These are phyloP conservation scores for Silvanus unidentatus DNA, from an alignment of 2,888 invertebrate genomes.

Conservation along the genomic window DNA sequence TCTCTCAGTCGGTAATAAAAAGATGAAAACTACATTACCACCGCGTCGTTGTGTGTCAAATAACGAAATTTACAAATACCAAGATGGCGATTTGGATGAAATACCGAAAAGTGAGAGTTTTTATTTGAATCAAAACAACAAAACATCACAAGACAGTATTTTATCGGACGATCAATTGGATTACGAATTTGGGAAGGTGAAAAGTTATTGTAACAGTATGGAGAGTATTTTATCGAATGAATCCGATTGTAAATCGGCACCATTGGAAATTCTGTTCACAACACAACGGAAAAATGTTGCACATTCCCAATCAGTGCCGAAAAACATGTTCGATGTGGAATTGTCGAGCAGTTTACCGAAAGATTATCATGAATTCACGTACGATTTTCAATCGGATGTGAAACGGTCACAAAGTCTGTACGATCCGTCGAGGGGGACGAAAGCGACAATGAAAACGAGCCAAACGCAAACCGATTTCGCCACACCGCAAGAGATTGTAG, in stretches of 20 bases:
- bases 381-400: constrained; percentile 5
- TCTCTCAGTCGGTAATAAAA: constrained; percentile 29
- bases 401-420: constrained; percentile 21
- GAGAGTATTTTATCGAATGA: constrained; percentile 79
- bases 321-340: constrained; percentile 28
- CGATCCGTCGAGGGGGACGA: constrained; percentile 31
- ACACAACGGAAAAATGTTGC: constrained; percentile 18
- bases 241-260: constrained; percentile 71
- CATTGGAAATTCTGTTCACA: constrained; percentile 63
- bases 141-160: constrained; percentile 71
- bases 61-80: constrained; percentile 63
- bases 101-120: constrained; percentile 70
- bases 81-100: constrained; percentile 35
- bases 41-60: constrained; percentile 69
- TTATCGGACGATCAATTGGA: constrained; percentile 57
- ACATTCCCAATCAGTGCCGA: constrained; percentile 33
- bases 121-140: constrained; percentile 62
- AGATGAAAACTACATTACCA: constrained; percentile 46
- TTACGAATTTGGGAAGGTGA: constrained; percentile 43
- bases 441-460: constrained; percentile 43
- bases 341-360: constrained; percentile 33
- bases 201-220: constrained; percentile 69
- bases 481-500: constrained; percentile 34
- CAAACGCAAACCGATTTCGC: constrained; percentile 44
- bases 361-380: constrained; percentile 25